Percentiles rank a stretch among this genome's conserved stretches.
Evolutionary conservation across 2,797 vertebrate genomes (phyloP).

Genomic region (Ibycter americanus): DNA sequence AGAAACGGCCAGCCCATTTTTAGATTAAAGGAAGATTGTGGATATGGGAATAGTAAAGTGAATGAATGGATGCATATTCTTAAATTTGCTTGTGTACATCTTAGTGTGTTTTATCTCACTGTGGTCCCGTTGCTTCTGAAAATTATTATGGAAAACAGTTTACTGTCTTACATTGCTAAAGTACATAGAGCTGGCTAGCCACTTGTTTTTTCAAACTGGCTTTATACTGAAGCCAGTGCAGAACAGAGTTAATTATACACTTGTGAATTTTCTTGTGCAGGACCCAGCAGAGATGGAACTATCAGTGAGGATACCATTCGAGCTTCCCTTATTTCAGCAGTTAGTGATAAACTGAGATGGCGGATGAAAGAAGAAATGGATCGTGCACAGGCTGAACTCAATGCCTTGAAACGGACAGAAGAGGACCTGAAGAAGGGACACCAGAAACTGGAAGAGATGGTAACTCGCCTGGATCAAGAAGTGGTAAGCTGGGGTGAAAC

Average conservation of each 20-base stretch:
- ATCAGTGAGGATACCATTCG: constrained; percentile 98
- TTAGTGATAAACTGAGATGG: constrained; percentile 97
- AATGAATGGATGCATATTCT: not conserved
- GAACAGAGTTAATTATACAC: not conserved
- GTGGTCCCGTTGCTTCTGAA: not conserved
- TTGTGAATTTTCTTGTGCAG: constrained; percentile 69
- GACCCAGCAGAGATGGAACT: constrained; percentile 91
- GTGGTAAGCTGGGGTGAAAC: constrained; percentile 84
- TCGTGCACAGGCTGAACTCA: constrained; percentile 95
- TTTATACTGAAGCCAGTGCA: not conserved
- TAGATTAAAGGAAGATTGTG: not conserved
- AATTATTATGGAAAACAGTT: not conserved
- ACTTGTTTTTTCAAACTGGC: not conserved
- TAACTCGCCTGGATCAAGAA: constrained; percentile 95
- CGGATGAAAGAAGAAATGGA: constrained; percentile 99
- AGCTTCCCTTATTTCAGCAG: constrained; percentile 95
- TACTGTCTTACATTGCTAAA: not conserved
- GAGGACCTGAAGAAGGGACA: constrained; percentile 98
- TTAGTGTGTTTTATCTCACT: not conserved
- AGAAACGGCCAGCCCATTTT: not conserved
- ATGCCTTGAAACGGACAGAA: constrained; percentile 95
- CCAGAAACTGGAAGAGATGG: constrained; percentile 98
- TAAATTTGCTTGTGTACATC: not conserved
- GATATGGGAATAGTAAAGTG: not conserved
- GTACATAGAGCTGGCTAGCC: not conserved